A percentile compares a stretch with the other conserved stretches of the same genome.
phyloP scores from a whole-genome alignment of 2,113 vertebrate species.

The Alexandromys fortis region DNA sequence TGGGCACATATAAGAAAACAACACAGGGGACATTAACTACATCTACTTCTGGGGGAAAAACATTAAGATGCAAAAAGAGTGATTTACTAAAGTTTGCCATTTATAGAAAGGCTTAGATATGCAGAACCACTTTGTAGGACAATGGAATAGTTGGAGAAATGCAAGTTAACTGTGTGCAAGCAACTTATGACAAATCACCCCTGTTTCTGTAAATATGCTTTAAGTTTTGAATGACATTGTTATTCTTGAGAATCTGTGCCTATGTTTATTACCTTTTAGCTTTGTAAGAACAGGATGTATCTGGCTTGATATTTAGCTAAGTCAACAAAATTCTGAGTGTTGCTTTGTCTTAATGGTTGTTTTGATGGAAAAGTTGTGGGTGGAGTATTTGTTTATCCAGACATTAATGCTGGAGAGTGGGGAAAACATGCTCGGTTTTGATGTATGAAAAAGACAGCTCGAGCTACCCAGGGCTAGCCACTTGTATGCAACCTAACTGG shows the following conservation, averaged over 20 bases:
- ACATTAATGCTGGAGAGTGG: background rate
- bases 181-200: background rate
- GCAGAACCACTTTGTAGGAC: background rate
- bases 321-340: background rate
- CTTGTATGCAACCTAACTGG: background rate
- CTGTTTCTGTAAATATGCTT: background rate
- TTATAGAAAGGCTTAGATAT: background rate
- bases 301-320: background rate
- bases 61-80: background rate
- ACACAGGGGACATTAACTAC: background rate
- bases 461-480: background rate
- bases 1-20: background rate
- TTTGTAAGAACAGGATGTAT: background rate
- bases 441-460: background rate
- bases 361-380: background rate
- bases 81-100: background rate
- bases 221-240: background rate
- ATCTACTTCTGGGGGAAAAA: background rate
- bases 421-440: background rate
- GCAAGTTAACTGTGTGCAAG: background rate
- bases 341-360: background rate
- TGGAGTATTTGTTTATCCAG: background rate
- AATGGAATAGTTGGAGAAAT: background rate
- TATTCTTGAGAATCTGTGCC: no score
- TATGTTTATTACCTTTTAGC: background rate